Evolutionary conservation across 2,113 vertebrate species (phyloP).

Genomic region (Chrysemys picta): DNA sequence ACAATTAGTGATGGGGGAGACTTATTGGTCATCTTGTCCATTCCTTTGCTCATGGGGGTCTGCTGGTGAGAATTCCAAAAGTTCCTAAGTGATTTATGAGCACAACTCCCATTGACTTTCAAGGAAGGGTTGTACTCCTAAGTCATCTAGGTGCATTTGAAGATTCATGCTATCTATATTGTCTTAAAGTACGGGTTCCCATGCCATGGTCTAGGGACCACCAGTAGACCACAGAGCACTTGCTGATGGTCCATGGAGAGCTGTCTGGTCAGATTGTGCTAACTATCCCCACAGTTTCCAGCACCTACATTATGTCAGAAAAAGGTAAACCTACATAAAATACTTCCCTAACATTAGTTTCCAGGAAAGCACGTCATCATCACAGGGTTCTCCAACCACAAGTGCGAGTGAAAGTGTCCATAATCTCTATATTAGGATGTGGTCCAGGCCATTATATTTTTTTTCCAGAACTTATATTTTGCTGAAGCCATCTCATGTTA

Average conservation of each 20-base stretch:
- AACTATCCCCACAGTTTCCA: neutral
- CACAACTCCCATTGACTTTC: neutral
- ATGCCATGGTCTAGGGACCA: no score
- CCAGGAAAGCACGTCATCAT: rapidly evolving
- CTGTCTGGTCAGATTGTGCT: neutral
- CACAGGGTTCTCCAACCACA: neutral
- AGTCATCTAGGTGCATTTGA: rapidly evolving
- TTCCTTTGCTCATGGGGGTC: rapidly evolving
- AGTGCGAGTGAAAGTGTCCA: neutral
- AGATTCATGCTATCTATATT: rapidly evolving
- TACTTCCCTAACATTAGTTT: neutral
- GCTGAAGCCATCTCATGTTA: neutral
- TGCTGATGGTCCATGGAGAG: neutral
- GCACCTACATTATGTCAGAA: neutral
- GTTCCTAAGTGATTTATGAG: neutral
- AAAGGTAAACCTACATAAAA: neutral
- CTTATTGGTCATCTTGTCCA: neutral
- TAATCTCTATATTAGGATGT: neutral
- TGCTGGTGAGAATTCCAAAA: neutral
- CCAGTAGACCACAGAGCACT: neutral
- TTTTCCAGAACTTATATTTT: neutral
- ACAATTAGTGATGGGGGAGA: neutral
- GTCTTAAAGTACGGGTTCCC: neutral
- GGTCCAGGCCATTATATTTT: neutral
- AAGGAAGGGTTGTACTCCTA: neutral